Percentiles rank a stretch among this genome's conserved stretches.
phyloP scores from a whole-genome alignment of 1,140 invertebrate species.

The Neotoxoptera formosana region DNA sequence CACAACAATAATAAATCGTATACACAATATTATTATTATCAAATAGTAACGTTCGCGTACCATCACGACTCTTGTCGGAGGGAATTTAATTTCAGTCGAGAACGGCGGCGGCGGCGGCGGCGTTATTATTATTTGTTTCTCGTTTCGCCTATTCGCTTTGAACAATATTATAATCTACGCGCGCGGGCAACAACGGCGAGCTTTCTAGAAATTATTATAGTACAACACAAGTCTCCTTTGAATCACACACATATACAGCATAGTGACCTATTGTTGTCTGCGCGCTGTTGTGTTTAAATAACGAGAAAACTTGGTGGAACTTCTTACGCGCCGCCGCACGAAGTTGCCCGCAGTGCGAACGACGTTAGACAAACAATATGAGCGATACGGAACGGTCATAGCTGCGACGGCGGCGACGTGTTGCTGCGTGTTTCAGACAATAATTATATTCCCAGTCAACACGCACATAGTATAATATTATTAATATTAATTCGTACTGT shows the following conservation, averaged over 20 bases:
- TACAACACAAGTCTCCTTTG: background rate
- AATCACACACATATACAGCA: too few species aligned
- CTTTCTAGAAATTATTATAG: background rate
- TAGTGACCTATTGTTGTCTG: background rate
- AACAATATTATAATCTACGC: constrained; percentile 16
- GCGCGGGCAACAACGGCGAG: too few species aligned
- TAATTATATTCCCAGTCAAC: background rate
- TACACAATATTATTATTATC: background rate
- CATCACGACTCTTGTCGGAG: background rate
- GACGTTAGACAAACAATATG: background rate
- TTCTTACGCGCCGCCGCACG: background rate
- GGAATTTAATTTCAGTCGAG: background rate
- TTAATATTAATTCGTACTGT: background rate
- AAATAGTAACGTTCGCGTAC: too few species aligned
- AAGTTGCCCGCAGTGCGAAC: background rate
- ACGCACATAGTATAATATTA: too few species aligned
- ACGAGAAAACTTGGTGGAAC: background rate
- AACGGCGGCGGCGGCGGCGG: too few species aligned
- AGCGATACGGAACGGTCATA: background rate
- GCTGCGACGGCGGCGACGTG: background rate
- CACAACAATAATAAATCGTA: too few species aligned
- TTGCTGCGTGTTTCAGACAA: background rate
- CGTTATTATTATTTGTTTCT: background rate
- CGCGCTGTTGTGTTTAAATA: background rate
- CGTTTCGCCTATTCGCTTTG: background rate